Base-by-base conservation (phyloP, 2,113 vertebrate species). In the Scytalopus superciliaris region DNA sequence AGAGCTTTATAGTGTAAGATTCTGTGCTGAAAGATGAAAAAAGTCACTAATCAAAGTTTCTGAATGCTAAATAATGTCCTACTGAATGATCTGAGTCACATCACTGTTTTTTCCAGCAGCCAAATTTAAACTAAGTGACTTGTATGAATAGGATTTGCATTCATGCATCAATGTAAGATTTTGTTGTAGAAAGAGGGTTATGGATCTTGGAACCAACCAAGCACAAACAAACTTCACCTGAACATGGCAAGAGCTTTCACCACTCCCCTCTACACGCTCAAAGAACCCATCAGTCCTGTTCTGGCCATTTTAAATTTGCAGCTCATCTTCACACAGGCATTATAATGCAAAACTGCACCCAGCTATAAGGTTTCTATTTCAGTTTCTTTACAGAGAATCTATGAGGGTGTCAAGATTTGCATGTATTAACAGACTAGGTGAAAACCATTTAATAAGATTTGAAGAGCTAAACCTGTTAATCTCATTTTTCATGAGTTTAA, bases 381-480 rank as follows among this genome's bases (percentile, higher is more conserved):
- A 59, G 55, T 45, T 35, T 33, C 15, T 42, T 49, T 76, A 84
- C 50, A 84, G 24, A 81, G 12, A 66, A 77, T 45, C 64, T 74
- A 33, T 28, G 55, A 84, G 42, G 5, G 16, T 77, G 70, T 12
- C 28, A 68, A 76, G 77, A 89, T 47, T 18, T 80, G 53, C 67
- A 90, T 52, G 25, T 39, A 85, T 88, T 90, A 90, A 64, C n/a
- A 84, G 30, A 37, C 60, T 40, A 72, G 24, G 77, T 39, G 5
- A 90, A 95, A 88, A 57, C 14, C 30, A 30, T 52, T 47, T 84
- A 84, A 89, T 39, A 55, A 83, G 81, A 93, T 78, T 75, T 68
- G 53, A 47, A 81, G 42, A 74, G 28, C 90, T 93, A 87, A 91
- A 85, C 21, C 15, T 42, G 47, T 42, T 82, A 87, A 93, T 89